These are phyloP conservation scores for Athene cunicularia DNA, from an alignment of 2,113 vertebrate species.

Conservation along the genomic window DNA sequence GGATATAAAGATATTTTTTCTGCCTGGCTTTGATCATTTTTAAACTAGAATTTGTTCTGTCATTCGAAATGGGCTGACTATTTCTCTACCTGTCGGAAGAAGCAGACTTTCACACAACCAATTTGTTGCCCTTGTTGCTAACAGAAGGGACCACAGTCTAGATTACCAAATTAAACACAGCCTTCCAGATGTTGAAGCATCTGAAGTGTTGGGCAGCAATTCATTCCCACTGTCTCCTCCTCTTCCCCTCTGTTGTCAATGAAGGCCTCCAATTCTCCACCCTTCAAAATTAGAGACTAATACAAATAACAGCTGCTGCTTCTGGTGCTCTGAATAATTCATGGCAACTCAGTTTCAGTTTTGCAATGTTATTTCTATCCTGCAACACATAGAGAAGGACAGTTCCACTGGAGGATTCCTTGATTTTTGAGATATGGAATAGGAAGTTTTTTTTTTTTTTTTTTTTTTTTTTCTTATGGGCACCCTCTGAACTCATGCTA, in stretches of 20 bases:
- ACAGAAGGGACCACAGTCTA: neutral
- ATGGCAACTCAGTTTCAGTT: neutral
- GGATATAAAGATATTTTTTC: neutral
- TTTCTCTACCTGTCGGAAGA: neutral
- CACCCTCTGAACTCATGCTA: neutral
- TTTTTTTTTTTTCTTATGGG: neutral
- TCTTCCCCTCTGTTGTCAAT: neutral
- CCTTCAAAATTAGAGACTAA: constrained; percentile 51
- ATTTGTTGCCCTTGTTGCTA: neutral
- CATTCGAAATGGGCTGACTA: neutral
- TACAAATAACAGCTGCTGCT: constrained; percentile 64
- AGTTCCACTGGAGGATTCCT: neutral
- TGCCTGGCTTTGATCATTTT: neutral
- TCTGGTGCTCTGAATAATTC: constrained; percentile 69
- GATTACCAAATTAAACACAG: neutral
- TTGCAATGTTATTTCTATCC: neutral
- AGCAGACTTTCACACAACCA: neutral
- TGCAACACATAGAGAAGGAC: neutral
- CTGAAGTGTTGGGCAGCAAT: constrained; percentile 7
- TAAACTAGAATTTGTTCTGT: neutral
- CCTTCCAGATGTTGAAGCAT: constrained; percentile 33
- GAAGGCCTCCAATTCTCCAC: constrained; percentile 46
- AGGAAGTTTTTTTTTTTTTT: neutral
- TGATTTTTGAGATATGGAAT: neutral
- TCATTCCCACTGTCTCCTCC: constrained; percentile 34